Evolutionary conservation across 2,113 vertebrate species (phyloP).

Genomic region (Meriones unguiculatus): DNA sequence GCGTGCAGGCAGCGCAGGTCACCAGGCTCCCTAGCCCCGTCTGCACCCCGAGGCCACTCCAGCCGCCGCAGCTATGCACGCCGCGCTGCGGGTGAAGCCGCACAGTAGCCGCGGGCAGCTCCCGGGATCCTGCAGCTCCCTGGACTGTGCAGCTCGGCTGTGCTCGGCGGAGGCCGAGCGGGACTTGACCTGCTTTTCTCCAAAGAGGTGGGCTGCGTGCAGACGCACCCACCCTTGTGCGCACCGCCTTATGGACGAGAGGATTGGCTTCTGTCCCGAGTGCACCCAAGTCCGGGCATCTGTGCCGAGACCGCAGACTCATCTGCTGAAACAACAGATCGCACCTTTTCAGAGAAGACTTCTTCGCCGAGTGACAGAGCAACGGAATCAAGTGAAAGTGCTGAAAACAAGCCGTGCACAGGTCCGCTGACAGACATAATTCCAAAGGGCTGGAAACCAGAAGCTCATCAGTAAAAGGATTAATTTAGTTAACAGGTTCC

Average conservation of each 20-base stretch:
- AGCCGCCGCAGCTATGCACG: background rate
- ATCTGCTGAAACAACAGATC: background rate
- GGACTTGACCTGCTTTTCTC: background rate
- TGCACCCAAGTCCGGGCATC: background rate
- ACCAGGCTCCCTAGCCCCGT: background rate
- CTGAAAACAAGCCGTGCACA: constrained; percentile 42
- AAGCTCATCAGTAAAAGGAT: background rate
- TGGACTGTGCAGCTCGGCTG: background rate
- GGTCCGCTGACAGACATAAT: background rate
- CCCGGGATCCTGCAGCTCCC: background rate
- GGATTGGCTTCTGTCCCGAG: background rate
- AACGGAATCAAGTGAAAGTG: background rate
- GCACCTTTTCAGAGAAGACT: background rate
- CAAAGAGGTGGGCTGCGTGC: background rate
- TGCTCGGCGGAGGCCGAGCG: too few species aligned
- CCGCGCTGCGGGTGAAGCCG: background rate
- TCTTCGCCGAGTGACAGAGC: background rate
- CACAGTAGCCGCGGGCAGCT: background rate
- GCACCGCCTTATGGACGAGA: background rate
- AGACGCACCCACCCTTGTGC: fast-evolving
- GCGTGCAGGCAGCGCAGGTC: background rate
- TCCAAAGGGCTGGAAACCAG: background rate
- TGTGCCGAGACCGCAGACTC: background rate
- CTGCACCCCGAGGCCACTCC: too few species aligned
- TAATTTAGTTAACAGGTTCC: background rate